Conservation (phyloP, 2,797 vertebrate genomes). For the Ateles fusciceps region DNA sequence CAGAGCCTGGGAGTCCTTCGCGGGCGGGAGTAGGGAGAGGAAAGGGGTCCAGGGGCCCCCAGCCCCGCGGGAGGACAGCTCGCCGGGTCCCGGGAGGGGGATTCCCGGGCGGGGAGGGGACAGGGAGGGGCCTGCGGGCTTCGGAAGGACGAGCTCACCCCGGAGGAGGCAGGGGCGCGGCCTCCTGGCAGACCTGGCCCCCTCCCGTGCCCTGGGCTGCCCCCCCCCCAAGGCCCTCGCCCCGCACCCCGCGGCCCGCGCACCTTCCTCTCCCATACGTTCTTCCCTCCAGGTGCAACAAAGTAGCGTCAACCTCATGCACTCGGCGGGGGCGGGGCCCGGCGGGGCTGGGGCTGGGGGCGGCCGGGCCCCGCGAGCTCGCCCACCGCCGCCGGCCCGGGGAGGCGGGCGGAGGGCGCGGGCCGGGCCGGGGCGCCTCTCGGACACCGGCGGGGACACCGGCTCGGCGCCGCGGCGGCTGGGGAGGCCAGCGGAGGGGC, state of each 20-base stretch:
- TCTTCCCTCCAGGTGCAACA: conserved; percentile 99
- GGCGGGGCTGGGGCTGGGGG: conserved; percentile 58
- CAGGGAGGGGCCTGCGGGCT: conserved; percentile 57
- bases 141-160: conserved; percentile 49
- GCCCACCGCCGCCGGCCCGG: conserved; percentile 62
- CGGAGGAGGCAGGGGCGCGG: conserved; percentile 59
- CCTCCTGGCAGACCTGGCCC: conserved; percentile 3
- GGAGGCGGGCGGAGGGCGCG: conserved; percentile 58
- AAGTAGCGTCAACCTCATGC: conserved; percentile 98
- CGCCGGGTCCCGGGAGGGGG: not conserved
- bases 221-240: not conserved
- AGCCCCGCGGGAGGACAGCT: not conserved
- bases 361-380: conserved; percentile 56
- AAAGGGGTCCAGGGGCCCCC: not conserved
- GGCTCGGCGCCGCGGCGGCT: conserved; percentile 36
- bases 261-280: conserved; percentile 98
- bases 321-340: conserved; percentile 82
- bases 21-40: not conserved
- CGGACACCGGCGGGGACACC: conserved; percentile 18
- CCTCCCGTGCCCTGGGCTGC: not conserved
- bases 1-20: not conserved
- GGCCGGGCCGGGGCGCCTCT: conserved; percentile 17
- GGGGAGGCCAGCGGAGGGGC: conserved; percentile 34
- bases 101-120: not conserved
- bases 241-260: conserved; percentile 36